Conservation (phyloP, 2,113 vertebrate genomes). For the Scomber japonicus region DNA sequence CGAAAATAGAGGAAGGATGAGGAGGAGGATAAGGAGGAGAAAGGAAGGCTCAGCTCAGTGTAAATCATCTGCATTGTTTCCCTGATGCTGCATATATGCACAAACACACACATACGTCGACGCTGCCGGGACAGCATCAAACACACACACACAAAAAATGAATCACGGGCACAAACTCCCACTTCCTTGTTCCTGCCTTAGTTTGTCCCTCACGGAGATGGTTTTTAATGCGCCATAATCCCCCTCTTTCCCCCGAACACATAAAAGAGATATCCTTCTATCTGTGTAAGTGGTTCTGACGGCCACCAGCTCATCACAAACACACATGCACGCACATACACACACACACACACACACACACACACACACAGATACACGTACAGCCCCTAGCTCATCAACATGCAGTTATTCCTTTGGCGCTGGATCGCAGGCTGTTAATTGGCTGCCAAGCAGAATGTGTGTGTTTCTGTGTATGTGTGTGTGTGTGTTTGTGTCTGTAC, state of each 20-base stretch:
- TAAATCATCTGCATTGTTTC: constrained; percentile 76
- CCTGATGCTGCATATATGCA: constrained; percentile 49
- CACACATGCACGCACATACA: constrained; percentile 45
- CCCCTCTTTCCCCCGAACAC: constrained; percentile 63
- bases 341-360: constrained; percentile 39
- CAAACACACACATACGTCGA: constrained; percentile 36
- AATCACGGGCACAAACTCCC: constrained; percentile 37
- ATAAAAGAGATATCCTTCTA: constrained; percentile 77
- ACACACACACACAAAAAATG: constrained; percentile 27
- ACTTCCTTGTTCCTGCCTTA: constrained; percentile 68
- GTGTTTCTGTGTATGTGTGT: constrained; percentile 38
- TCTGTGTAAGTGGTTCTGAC: constrained; percentile 74
- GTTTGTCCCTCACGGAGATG: constrained; percentile 61
- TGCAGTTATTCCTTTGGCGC: constrained; percentile 80
- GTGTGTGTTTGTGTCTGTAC: constrained; percentile 61
- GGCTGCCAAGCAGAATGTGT: constrained; percentile 73
- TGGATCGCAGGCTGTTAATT: constrained; percentile 80
- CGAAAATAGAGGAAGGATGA: constrained; percentile 67
- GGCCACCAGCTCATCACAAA: constrained; percentile 72
- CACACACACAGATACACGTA: constrained; percentile 27
- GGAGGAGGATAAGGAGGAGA: constrained; percentile 58
- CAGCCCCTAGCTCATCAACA: constrained; percentile 74
- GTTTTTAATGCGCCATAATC: constrained; percentile 77
- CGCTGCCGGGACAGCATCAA: constrained; percentile 21
- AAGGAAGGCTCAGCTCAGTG: constrained; percentile 62